These are phyloP conservation scores for Homarus americanus DNA, from an alignment of 1,140 invertebrate genomes.

Conservation along the genomic window DNA sequence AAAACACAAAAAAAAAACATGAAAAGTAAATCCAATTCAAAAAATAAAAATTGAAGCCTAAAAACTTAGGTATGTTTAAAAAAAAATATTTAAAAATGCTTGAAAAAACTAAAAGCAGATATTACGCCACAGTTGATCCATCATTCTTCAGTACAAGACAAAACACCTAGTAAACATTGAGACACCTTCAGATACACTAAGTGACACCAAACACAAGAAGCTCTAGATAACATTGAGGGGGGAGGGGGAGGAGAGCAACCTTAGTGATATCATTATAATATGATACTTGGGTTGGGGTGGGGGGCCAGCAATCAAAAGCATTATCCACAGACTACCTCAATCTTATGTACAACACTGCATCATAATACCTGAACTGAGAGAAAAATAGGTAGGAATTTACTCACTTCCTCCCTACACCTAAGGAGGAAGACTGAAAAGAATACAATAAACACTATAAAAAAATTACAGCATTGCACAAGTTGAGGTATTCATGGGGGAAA, in stretches of 20 bases:
- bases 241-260: neutral
- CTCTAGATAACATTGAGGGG: neutral
- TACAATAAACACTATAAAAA: too few relatives aligned
- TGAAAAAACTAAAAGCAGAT: neutral
- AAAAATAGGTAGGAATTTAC: too few relatives aligned
- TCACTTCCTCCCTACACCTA: too few relatives aligned
- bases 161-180: neutral
- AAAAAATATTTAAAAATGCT: neutral
- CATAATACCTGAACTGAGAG: too few relatives aligned
- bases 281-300: neutral
- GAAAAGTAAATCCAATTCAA: neutral
- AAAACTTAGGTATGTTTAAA: neutral
- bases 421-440: too few relatives aligned
- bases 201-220: neutral
- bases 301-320: neutral
- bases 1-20: neutral
- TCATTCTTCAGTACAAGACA: neutral
- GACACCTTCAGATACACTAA: neutral
- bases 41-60: neutral
- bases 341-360: neutral
- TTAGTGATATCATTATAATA: neutral
- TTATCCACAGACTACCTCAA: constrained; percentile 5
- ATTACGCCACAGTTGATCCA: neutral
- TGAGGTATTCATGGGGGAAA: neutral
- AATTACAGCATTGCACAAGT: neutral